Conservation (phyloP, 2,113 vertebrate genomes). For the Brachyhypopomus occidentalis region DNA sequence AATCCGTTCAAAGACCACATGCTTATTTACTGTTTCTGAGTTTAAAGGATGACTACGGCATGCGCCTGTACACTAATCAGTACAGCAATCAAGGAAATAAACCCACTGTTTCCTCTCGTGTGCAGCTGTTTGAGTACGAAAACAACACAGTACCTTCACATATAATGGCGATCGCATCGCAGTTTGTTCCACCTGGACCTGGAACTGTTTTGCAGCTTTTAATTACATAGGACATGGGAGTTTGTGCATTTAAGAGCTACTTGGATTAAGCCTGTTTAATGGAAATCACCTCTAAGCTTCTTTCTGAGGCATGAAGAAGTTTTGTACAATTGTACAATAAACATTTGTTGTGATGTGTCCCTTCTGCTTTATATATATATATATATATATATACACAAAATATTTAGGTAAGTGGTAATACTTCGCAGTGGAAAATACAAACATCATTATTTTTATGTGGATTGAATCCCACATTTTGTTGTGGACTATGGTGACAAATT, state of each 20-base stretch:
- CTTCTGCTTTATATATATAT: no score
- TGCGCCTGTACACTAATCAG: conserved; percentile 33
- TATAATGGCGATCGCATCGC: background rate
- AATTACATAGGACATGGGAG: background rate
- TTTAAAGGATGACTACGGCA: conserved; percentile 39
- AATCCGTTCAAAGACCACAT: conserved; percentile 49
- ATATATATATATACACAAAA: no score
- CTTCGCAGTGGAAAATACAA: no score
- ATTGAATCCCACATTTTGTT: no score
- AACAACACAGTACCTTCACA: background rate
- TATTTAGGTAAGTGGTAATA: no score
- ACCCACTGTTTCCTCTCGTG: conserved; percentile 20
- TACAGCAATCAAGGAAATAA: conserved; percentile 49
- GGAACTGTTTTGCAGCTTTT: background rate
- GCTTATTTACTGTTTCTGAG: conserved; percentile 45
- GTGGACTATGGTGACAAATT: no score
- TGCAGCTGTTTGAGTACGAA: conserved; percentile 26
- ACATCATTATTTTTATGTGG: no score
- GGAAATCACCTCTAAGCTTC: no score
- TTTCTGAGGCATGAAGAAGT: background rate
- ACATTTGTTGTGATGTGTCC: background rate
- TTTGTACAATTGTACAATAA: background rate
- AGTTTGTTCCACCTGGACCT: background rate
- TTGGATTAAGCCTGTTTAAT: background rate
- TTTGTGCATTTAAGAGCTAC: background rate